A percentile compares a stretch with the other conserved stretches of the same genome.
These are phyloP conservation scores for Salvelinus namaycush DNA, from an alignment of 2,113 vertebrate genomes.

Conservation along the genomic window DNA sequence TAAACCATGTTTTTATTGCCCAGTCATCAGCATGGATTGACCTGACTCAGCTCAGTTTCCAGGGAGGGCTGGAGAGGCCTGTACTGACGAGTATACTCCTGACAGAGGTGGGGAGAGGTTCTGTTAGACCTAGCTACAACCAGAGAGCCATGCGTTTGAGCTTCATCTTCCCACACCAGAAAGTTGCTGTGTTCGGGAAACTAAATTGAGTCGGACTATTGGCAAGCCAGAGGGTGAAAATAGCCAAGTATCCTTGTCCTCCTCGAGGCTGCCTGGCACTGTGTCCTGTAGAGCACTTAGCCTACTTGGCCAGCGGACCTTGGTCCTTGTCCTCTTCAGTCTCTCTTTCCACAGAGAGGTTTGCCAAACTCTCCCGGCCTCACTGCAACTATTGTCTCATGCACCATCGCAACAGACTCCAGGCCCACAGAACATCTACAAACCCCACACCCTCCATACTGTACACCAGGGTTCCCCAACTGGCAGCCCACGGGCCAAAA, in stretches of 20 bases:
- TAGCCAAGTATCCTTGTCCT: background rate
- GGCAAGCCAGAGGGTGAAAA: background rate
- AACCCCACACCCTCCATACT: too few relatives aligned
- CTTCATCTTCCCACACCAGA: background rate
- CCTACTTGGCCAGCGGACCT: background rate
- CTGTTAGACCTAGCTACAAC: too few relatives aligned
- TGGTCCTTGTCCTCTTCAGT: too few relatives aligned
- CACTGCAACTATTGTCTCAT: too few relatives aligned
- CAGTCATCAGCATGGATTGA: constrained; percentile 38
- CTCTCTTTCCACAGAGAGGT: too few relatives aligned
- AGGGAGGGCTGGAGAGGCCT: background rate
- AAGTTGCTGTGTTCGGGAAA: background rate
- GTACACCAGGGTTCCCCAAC: too few relatives aligned
- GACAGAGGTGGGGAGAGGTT: background rate
- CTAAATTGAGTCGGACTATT: background rate
- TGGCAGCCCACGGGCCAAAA: too few relatives aligned
- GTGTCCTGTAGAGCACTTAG: background rate
- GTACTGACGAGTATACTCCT: constrained; percentile 17
- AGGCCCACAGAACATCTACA: too few relatives aligned
- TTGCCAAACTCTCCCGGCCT: too few relatives aligned
- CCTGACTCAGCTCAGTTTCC: constrained; percentile 44
- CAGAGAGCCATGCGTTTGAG: background rate
- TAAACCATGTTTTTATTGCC: constrained; percentile 43
- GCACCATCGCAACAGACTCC: too few relatives aligned
- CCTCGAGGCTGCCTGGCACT: background rate